Evolutionary conservation across 1,140 invertebrate genomes (phyloP), one percentile per base, ranked within the genome.

Genomic region (Aphaenogaster rudis): DNA sequence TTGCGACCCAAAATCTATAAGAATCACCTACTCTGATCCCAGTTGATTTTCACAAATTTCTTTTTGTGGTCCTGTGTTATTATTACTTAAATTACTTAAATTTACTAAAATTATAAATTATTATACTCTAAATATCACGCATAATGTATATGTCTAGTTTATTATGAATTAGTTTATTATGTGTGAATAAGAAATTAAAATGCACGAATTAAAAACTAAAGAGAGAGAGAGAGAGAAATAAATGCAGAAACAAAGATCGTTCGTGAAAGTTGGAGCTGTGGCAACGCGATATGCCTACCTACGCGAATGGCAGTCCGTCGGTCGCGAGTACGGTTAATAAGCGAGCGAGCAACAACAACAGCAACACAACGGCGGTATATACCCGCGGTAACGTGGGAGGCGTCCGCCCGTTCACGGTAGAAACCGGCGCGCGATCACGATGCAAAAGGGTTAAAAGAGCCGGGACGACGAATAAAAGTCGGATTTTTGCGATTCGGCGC

Each of bases 401-500:
- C 69, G 80, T 74, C 67, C 21, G 28, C 28, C 8, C 79, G 36
- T 21, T 42, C 21, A 28, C 52, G 48, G 50, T 13, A 45, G 71
- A 52, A 72, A 64, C 17, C 21, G 21, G 33, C 9, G 9, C 39
- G 54, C 33, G 57, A 52, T 52, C 39, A 36, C 50, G 42, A 33
- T 45, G 71, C 45, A 50, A 88, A 86, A 74, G 39, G 69, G 69
- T 84, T 48, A 52, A 71, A 69, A 17, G 17, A 52, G 17, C 13
- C 17, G 50, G 69, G 59, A 15, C 11, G n/a, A 3, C 9, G 63
- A 21, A 66, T 66, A 90, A 77, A 81, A 88, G 63, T 57, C 21
- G 15, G 45, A 71, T 69, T 91, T 91, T 90, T 88, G 74, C 52
- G 21, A 42, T 36, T 50, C 76, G 87, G 81, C 84, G 90, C 89